A percentile compares a stretch with the other conserved stretches of the same genome.
phyloP scores from a whole-genome alignment of 2,113 vertebrate genomes.

The Heterochromis multidens region DNA sequence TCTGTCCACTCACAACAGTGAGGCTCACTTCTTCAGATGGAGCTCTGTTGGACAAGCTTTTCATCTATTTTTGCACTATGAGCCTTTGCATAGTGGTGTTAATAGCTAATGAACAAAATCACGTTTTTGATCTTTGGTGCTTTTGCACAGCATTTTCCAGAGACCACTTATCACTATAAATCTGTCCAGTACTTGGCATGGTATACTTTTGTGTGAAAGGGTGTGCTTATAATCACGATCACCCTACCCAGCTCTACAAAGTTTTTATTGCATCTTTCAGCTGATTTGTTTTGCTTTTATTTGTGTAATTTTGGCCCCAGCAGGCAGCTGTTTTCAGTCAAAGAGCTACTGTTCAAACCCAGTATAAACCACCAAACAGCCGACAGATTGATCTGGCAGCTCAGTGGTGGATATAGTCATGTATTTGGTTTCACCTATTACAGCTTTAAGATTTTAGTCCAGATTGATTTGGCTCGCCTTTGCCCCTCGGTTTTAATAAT shows the following conservation, averaged over 20 bases:
- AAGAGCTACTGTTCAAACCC: not conserved
- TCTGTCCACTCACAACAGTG: slow-evolving; percentile 44
- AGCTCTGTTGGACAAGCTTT: not conserved
- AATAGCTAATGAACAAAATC: not conserved
- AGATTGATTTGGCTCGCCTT: not conserved
- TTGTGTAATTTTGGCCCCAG: not conserved
- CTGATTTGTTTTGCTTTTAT: not conserved
- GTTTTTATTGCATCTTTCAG: not conserved
- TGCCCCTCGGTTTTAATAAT: not conserved
- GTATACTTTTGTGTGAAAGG: not conserved
- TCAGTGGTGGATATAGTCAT: not conserved
- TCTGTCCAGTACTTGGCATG: not conserved
- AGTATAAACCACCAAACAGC: not conserved
- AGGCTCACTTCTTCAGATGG: slow-evolving; percentile 11
- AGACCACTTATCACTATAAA: not conserved
- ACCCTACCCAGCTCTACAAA: not conserved
- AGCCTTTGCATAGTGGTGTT: not conserved
- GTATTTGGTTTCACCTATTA: not conserved
- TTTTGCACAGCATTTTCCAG: not conserved
- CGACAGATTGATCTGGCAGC: not conserved
- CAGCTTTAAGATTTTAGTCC: not conserved
- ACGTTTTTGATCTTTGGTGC: not conserved
- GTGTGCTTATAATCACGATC: not conserved
- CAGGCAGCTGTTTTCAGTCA: not conserved
- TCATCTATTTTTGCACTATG: slow-evolving; percentile 7